Percentiles rank a stretch among this genome's conserved stretches.
These are phyloP conservation scores for Boulengeromyrus knoepffleri DNA, from an alignment of 2,113 vertebrate genomes.

Conservation along the genomic window DNA sequence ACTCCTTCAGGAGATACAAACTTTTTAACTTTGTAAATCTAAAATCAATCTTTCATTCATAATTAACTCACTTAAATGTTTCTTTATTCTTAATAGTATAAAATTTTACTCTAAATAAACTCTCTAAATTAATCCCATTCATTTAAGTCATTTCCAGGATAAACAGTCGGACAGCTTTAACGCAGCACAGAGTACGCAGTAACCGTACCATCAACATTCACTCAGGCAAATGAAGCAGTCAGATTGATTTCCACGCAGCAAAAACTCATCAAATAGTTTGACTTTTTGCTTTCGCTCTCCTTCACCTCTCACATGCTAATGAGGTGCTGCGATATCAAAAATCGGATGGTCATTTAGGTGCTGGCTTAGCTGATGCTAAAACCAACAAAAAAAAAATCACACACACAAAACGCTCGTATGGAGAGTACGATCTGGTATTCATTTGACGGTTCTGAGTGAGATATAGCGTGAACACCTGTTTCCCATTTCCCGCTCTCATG, in stretches of 20 bases:
- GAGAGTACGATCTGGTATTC: constrained; percentile 55
- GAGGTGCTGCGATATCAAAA: constrained; percentile 40
- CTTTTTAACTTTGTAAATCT: constrained; percentile 45
- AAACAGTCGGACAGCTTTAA: not conserved
- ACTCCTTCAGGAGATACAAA: constrained; percentile 37
- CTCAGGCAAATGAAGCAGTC: not conserved
- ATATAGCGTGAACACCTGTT: constrained; percentile 62
- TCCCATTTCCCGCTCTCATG: constrained; percentile 58
- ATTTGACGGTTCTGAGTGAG: constrained; percentile 65
- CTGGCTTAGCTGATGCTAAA: not conserved
- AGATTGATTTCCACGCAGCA: not conserved
- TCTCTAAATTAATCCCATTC: not conserved
- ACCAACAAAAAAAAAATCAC: constrained; percentile 17
- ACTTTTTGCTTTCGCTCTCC: constrained; percentile 29
- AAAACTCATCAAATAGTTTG: constrained; percentile 3
- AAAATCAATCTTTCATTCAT: constrained; percentile 54
- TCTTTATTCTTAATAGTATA: constrained; percentile 47
- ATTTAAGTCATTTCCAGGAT: not conserved
- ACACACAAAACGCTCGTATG: constrained; percentile 32
- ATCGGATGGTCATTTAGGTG: constrained; percentile 35
- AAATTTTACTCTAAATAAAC: constrained; percentile 40
- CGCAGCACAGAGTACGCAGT: not conserved
- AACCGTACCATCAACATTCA: not conserved
- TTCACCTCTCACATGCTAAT: constrained; percentile 17
- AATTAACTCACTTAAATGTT: constrained; percentile 48